phyloP scores from a whole-genome alignment of 2,113 vertebrate species.

The Corydoras maculifer region DNA sequence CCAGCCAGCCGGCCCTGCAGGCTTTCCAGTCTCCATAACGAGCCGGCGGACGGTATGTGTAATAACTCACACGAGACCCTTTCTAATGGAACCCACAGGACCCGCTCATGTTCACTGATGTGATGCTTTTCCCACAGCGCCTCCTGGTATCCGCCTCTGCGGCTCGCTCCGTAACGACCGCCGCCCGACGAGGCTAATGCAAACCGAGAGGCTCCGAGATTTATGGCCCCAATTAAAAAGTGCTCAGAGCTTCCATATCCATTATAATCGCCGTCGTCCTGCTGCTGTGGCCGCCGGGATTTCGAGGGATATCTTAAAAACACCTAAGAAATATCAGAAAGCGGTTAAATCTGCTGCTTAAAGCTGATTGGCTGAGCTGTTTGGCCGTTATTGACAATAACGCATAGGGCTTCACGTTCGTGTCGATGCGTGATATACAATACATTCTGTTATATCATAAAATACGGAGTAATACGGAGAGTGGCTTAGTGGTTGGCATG shows the following conservation, averaged over 20 bases:
- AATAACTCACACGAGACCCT: background rate
- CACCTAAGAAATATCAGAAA: too few relatives aligned
- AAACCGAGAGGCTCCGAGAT: slow-evolving; percentile 10
- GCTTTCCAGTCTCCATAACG: background rate
- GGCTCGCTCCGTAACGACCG: slow-evolving; percentile 1
- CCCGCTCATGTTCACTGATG: background rate
- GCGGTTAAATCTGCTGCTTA: too few relatives aligned
- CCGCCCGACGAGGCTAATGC: background rate
- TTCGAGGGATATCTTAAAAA: background rate
- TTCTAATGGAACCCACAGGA: background rate
- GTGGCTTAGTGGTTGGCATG: too few relatives aligned
- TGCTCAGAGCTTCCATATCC: background rate
- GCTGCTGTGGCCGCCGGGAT: background rate
- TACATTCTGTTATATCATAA: too few relatives aligned
- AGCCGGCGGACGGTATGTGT: background rate
- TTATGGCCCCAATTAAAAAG: slow-evolving; percentile 25
- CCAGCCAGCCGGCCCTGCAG: slow-evolving; percentile 2
- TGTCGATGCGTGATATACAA: too few relatives aligned
- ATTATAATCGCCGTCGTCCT: background rate
- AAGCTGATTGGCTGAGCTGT: too few relatives aligned
- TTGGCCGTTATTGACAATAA: too few relatives aligned
- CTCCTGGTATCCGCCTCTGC: background rate
- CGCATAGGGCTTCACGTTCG: too few relatives aligned
- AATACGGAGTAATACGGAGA: too few relatives aligned
- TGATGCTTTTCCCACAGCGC: background rate